phyloP scores from a whole-genome alignment of 2,888 invertebrate genomes.

The Lycaena phlaeas region DNA sequence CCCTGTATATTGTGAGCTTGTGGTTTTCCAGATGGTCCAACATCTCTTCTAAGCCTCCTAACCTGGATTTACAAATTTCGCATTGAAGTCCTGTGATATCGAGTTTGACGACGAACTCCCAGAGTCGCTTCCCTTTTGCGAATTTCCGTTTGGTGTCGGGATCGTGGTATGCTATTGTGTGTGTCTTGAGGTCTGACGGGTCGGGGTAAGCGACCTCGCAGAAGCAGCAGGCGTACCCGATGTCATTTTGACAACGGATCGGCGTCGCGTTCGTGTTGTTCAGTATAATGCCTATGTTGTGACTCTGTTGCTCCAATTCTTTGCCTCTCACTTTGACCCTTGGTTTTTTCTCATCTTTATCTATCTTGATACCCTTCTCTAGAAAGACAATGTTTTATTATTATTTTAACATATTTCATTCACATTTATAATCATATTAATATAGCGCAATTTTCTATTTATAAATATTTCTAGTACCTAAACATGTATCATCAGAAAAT shows the following conservation, averaged over 20 bases:
- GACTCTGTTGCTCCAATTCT: constrained; percentile 22
- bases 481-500: too few relatives aligned
- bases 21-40: constrained; percentile 29
- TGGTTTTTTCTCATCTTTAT: constrained; percentile 8
- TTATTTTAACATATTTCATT: background rate
- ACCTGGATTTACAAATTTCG: constrained; percentile 24
- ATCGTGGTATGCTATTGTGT: constrained; percentile 18
- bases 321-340: constrained; percentile 11
- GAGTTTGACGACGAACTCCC: constrained; percentile 28
- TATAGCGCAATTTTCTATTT: background rate
- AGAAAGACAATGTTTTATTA: background rate
- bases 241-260: constrained; percentile 22
- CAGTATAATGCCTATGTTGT: constrained; percentile 25
- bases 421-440: background rate
- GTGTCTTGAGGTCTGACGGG: constrained; percentile 23
- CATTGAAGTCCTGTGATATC: constrained; percentile 35
- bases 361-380: background rate
- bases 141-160: constrained; percentile 11
- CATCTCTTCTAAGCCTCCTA: constrained; percentile 26
- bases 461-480: too few relatives aligned
- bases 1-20: constrained; percentile 24
- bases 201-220: constrained; percentile 22
- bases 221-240: constrained; percentile 26
- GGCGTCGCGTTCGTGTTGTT: constrained; percentile 31
- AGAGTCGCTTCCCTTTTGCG: constrained; percentile 15